Evolutionary conservation across 2,888 invertebrate genomes (phyloP).

Genomic region (Andrena flavipes): DNA sequence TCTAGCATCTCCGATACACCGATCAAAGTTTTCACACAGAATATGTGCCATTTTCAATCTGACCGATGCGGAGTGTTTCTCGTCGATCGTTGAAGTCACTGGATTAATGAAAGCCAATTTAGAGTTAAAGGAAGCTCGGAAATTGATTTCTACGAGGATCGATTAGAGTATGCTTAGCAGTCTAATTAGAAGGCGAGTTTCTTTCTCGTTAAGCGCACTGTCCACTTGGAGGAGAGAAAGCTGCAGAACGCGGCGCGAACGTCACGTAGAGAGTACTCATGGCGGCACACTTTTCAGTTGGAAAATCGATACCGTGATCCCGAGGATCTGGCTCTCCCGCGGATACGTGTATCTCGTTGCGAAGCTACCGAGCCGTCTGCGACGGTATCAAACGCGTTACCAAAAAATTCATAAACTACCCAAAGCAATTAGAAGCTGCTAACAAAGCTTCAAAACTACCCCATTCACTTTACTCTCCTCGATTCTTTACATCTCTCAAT

Average conservation of each 20-base stretch:
- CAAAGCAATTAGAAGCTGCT: too few species aligned
- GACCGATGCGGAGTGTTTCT: background rate
- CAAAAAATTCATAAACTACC: too few species aligned
- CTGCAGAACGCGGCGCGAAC: slow-evolving; percentile 64
- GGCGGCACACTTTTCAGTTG: slow-evolving; percentile 69
- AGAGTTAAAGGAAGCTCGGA: background rate
- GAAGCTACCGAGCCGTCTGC: background rate
- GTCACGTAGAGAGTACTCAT: slow-evolving; percentile 66
- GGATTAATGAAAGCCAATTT: background rate
- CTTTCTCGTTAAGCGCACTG: slow-evolving; percentile 39
- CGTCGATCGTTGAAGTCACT: background rate
- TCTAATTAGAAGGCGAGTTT: slow-evolving; percentile 50
- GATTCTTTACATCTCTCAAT: too few species aligned
- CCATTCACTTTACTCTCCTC: too few species aligned
- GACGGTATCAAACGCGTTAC: background rate
- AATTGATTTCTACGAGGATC: background rate
- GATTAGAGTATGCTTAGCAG: background rate
- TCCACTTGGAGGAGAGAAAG: slow-evolving; percentile 69
- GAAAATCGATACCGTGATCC: slow-evolving; percentile 65
- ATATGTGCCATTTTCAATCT: too few species aligned
- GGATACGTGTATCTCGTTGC: background rate
- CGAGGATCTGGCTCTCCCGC: slow-evolving; percentile 36
- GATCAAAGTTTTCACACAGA: too few species aligned
- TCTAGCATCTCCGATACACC: background rate
- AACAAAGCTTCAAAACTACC: too few species aligned